Evolutionary conservation across 2,113 vertebrate genomes (phyloP).

Genomic region (Dasypus novemcinctus): DNA sequence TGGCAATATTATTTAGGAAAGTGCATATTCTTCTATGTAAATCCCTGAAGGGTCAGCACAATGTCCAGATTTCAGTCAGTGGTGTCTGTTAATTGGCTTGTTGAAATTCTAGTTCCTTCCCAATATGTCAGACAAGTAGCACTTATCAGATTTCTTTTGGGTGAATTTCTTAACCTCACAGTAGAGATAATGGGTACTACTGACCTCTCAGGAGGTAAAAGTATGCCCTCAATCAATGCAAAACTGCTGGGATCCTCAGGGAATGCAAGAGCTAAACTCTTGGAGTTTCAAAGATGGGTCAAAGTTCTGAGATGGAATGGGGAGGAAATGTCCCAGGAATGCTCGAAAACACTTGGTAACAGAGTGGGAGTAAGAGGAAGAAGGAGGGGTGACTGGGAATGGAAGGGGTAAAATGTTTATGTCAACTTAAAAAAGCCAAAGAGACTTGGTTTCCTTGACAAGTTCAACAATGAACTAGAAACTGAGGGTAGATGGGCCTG

Average conservation of each 20-base stretch:
- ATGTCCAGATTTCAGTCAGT: background rate
- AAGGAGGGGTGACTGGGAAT: background rate
- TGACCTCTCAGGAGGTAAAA: background rate
- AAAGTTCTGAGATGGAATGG: slow-evolving; percentile 58
- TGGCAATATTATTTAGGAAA: background rate
- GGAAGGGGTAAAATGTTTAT: slow-evolving; percentile 11
- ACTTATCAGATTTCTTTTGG: background rate
- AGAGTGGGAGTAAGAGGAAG: background rate
- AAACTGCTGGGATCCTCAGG: background rate
- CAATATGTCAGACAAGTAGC: background rate
- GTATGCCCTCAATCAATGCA: background rate
- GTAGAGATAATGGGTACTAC: background rate
- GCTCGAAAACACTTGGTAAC: background rate
- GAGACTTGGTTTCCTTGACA: slow-evolving; percentile 23
- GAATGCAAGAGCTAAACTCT: background rate
- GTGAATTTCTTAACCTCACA: background rate
- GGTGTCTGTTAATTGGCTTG: background rate
- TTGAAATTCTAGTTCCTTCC: background rate
- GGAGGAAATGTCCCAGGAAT: slow-evolving; percentile 46
- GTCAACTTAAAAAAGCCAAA: slow-evolving; percentile 33
- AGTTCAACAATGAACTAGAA: background rate
- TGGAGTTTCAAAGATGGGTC: slow-evolving; percentile 4
- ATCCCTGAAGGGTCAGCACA: background rate
- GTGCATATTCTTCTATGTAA: background rate
- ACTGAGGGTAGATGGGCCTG: background rate